phyloP scores from a whole-genome alignment of 2,888 invertebrate genomes.

The Dasypolia templi region DNA sequence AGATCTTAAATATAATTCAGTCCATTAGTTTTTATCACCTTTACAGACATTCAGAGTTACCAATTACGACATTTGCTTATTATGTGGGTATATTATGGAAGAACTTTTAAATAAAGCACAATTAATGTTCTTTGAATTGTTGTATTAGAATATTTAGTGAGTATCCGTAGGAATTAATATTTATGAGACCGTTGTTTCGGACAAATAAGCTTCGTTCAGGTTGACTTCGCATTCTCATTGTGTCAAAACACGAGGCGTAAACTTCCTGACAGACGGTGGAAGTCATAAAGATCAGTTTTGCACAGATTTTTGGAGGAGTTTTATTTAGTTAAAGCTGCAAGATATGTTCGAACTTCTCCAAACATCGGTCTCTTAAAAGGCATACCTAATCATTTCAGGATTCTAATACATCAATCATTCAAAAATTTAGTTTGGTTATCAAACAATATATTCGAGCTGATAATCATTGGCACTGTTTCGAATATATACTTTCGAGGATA shows the following conservation, averaged over 20 bases:
- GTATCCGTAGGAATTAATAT: not conserved
- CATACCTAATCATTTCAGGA: constrained; percentile 1
- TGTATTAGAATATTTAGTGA: constrained; percentile 12
- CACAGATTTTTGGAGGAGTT: not conserved
- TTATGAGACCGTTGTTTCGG: not conserved
- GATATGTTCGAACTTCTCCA: not conserved
- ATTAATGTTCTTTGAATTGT: constrained; percentile 8
- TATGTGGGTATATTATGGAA: constrained; percentile 34
- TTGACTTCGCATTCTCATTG: too few relatives aligned
- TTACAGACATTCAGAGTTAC: constrained; percentile 57
- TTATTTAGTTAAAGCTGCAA: not conserved
- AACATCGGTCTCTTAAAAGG: not conserved
- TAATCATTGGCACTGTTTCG: constrained; percentile 52
- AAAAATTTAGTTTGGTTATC: constrained; percentile 17
- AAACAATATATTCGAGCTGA: constrained; percentile 34
- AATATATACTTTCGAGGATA: constrained; percentile 34
- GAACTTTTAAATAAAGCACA: constrained; percentile 22
- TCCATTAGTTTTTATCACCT: constrained; percentile 66
- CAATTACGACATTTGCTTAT: constrained; percentile 46
- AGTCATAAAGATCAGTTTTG: not conserved
- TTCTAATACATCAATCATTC: constrained; percentile 25
- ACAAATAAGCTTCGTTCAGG: not conserved
- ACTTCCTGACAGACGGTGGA: not conserved
- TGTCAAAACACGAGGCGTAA: not conserved
- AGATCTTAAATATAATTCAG: constrained; percentile 74